phyloP scores from a whole-genome alignment of 2,797 vertebrate genomes.

The Champsocephalus gunnari region DNA sequence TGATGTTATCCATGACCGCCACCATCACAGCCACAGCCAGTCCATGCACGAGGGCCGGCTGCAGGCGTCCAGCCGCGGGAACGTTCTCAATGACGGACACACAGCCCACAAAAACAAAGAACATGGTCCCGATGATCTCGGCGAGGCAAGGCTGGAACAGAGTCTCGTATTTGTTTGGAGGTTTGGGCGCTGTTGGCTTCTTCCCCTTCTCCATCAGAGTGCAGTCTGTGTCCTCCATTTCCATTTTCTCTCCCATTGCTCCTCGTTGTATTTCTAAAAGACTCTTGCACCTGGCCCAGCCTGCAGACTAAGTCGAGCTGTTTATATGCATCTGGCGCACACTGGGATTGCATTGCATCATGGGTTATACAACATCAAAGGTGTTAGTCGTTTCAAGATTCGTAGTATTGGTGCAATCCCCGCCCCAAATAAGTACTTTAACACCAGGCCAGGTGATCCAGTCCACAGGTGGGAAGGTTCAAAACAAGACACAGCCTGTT shows the following conservation, averaged over 20 bases:
- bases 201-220: constrained; percentile 52
- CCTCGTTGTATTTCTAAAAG: not conserved
- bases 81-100: constrained; percentile 88
- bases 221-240: constrained; percentile 60
- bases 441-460: not conserved
- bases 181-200: constrained; percentile 1
- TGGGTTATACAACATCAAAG: constrained; percentile 51
- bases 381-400: not conserved
- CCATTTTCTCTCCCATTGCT: constrained; percentile 75
- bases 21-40: constrained; percentile 86
- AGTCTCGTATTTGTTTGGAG: constrained; percentile 74
- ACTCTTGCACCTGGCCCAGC: not conserved
- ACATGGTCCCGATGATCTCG: constrained; percentile 87
- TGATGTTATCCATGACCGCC: constrained; percentile 88
- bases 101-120: constrained; percentile 92
- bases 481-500: not conserved
- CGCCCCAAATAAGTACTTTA: not conserved
- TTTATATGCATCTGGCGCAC: constrained; percentile 31
- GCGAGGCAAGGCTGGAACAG: constrained; percentile 89
- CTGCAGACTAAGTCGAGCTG: constrained; percentile 13
- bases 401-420: not conserved
- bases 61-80: constrained; percentile 78
- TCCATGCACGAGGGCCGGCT: constrained; percentile 92
- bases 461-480: not conserved
- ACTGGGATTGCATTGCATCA: constrained; percentile 29